Conservation (phyloP, 1,140 invertebrate species). For the Apis mellifera region DNA sequence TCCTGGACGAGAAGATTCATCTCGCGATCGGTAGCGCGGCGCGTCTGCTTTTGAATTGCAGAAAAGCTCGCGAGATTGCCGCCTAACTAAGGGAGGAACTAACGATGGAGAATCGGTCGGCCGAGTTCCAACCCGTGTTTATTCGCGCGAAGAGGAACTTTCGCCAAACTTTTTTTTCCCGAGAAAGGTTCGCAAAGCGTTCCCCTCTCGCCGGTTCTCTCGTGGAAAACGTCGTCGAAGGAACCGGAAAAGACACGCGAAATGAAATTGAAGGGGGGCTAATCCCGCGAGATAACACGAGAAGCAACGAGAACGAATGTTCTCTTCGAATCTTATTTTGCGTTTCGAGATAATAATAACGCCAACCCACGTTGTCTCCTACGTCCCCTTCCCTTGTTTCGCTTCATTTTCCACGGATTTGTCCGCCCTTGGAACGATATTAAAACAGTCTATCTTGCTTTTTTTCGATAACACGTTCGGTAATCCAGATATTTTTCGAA, state of each 20-base stretch:
- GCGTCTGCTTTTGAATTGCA: neutral
- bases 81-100: neutral
- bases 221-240: too few species aligned
- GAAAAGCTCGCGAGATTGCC: slow-evolving; percentile 4
- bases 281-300: slow-evolving; percentile 18
- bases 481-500: neutral
- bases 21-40: neutral
- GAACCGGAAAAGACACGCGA: neutral
- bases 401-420: neutral
- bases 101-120: neutral
- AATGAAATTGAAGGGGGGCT: slow-evolving; percentile 22
- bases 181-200: neutral
- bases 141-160: neutral
- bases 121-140: neutral
- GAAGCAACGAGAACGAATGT: neutral
- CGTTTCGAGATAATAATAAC: neutral
- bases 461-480: neutral
- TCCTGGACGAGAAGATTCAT: neutral
- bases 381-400: neutral
- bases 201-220: too few species aligned
- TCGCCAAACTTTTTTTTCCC: too few species aligned
- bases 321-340: neutral
- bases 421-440: neutral
- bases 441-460: neutral
- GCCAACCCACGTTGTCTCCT: neutral